Base-by-base conservation (phyloP, 2,797 vertebrate genomes). In the Chromis chromis region DNA sequence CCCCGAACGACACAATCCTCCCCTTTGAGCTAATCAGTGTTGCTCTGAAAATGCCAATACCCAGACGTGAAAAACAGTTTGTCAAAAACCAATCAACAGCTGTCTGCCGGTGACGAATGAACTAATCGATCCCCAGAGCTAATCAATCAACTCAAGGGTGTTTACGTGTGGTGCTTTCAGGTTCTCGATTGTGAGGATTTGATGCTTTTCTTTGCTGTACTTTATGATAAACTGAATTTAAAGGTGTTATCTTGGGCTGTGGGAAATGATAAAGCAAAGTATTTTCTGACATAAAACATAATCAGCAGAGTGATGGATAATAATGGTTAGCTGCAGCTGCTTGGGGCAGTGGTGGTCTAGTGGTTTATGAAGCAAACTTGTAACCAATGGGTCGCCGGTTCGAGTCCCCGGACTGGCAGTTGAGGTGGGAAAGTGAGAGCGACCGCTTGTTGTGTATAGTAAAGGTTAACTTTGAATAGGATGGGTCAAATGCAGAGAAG, bases 1-100 rank as follows among this genome's bases (percentile, higher is more conserved):
- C 27, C 0, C 12, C 19, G 4, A 56, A 28, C 21, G 0, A 39
- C 50, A 3, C 31, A 65, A 49, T 46, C 24, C 17, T 24, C 16
- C 13, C 8, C 14, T 39, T 27, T 42, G 49, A 59, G 65, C 33
- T 31, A 1, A 76, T 79, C 36, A 28, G 52, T 13, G 27, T 14
- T 8, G 49, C 4, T 60, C 33, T 9, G 16, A 52, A 40, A 52
- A 16, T n/a, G 33, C 10, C 19, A 6, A 60, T 17, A 27, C 6
- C 0, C n/a, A 74, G 65, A 65, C 4, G 9, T 22, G 70, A 54
- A 21, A 31, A 19, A 52, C 50, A n/a, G 56, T 85, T 65, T 28
- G 19, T 78, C 67, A 82, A 70, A 85, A 85, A 39, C 0, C 54
- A 81, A 89, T 86, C 74, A 74, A 70, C 49, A 8, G 10, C 39